Conservation (phyloP, 2,113 vertebrate species). For the Antechinus flavipes region DNA sequence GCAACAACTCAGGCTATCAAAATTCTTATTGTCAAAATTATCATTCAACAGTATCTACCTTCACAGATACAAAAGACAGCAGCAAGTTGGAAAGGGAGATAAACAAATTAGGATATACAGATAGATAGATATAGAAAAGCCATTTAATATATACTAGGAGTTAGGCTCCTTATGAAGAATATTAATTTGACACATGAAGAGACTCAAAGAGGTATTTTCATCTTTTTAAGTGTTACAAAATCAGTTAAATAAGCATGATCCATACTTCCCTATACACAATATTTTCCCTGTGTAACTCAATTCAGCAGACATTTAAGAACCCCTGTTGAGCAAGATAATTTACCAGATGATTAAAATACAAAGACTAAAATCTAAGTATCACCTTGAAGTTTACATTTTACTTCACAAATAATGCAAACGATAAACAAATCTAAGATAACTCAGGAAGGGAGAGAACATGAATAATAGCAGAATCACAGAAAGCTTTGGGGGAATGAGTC, state of each 20-base stretch:
- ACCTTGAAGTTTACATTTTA: background rate
- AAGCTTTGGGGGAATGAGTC: background rate
- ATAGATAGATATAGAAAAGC: background rate
- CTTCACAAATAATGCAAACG: background rate
- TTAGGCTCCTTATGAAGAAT: background rate
- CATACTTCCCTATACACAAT: background rate
- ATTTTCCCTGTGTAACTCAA: background rate
- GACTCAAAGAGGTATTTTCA: background rate
- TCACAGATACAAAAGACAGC: background rate
- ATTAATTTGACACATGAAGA: background rate
- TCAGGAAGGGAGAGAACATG: background rate
- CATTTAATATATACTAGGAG: background rate
- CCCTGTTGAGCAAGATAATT: background rate
- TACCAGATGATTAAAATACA: background rate
- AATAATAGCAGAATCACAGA: background rate
- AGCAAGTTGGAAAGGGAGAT: background rate
- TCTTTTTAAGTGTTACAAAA: background rate
- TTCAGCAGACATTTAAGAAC: background rate
- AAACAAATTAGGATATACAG: background rate
- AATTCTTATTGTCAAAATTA: background rate
- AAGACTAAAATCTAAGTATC: background rate
- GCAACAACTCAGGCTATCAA: background rate
- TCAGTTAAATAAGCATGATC: background rate
- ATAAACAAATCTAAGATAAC: background rate
- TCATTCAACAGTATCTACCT: background rate